Evolutionary conservation across 2,113 vertebrate genomes (phyloP), one percentile per base, ranked within the genome.

Genomic region (Promerops cafer): DNA sequence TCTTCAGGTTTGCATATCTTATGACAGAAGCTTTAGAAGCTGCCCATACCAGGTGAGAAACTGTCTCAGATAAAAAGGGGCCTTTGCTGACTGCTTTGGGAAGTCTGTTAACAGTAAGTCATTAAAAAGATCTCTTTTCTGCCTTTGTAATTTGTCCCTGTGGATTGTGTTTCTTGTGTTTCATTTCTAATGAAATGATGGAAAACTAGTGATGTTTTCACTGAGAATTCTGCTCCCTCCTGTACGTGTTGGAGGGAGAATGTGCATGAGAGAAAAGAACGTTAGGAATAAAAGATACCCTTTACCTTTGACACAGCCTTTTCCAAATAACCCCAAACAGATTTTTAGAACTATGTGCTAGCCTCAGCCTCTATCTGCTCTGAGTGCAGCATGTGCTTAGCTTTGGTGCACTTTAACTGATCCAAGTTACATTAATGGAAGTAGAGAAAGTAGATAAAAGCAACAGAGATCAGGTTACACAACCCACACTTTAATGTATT

Each of bases 31-130:
- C 84, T 97, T 96, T 95, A 96, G 92, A 97, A 81, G 57, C 82
- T 91, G 90, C 84, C 82, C 88, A 33, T 64, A 90, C 87, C 94
- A 96, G 92, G 96, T 96, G 96, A 97, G 96, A 97, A 97, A 97
- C 71, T 85, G 69, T 76, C 96, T 96, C 71, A 65, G 83, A 97
- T 93, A 64, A 97, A 98, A 97, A 97, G 83, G 64, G 82, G 70
- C 95, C 68, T 94, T 96, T 95, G 96, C 80, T 95, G 87, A 77
- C 70, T 94, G 90, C 93, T 94, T 96, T 94, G 88, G 80, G 83
- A 97, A 97, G 94, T 97, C 97, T 97, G 97, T 98, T 98, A 98
- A 97, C 97, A 97, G 95, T 47, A 97, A 97, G 93, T 97, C 97
- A 98, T 98, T 98, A 96, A 96, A 97, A 96, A 92, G 96, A 80